Percentiles rank a stretch among this genome's conserved stretches.
phyloP scores from a whole-genome alignment of 35 echinoderm and acorn worm genomes.

The Amphiura filiformis region DNA sequence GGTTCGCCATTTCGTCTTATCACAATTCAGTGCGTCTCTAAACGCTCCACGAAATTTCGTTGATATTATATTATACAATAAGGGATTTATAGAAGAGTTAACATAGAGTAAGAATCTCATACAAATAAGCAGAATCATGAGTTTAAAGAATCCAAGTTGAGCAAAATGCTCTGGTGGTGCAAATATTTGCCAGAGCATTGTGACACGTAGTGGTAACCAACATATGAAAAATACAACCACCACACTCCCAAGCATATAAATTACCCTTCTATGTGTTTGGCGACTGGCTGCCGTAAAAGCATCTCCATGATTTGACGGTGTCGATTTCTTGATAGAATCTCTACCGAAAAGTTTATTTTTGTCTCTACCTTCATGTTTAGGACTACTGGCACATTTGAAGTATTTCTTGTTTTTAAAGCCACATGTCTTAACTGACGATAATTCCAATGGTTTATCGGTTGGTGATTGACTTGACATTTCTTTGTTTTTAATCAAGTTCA shows the following conservation, averaged over 20 bases:
- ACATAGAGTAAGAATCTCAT: constrained; percentile 71
- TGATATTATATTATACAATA: constrained; percentile 91
- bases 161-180: background rate
- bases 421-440: background rate
- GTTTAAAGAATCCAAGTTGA: constrained; percentile 6
- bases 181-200: constrained; percentile 77
- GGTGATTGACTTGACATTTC: background rate
- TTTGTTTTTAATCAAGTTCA: constrained; percentile 40
- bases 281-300: constrained; percentile 5
- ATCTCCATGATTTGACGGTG: background rate
- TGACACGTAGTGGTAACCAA: constrained; percentile 70
- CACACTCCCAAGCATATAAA: constrained; percentile 64
- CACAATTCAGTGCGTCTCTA: constrained; percentile 51
- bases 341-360: background rate
- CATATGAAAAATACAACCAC: constrained; percentile 90
- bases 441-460: background rate
- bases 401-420: background rate
- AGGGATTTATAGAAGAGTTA: constrained; percentile 86
- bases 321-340: background rate
- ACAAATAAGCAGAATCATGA: constrained; percentile 24
- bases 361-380: background rate
- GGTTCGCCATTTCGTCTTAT: background rate
- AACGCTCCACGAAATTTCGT: constrained; percentile 85
- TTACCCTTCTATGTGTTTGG: constrained; percentile 42
- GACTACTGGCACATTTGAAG: background rate